phyloP scores from a whole-genome alignment of 2,113 vertebrate genomes.

The Tyto alba region DNA sequence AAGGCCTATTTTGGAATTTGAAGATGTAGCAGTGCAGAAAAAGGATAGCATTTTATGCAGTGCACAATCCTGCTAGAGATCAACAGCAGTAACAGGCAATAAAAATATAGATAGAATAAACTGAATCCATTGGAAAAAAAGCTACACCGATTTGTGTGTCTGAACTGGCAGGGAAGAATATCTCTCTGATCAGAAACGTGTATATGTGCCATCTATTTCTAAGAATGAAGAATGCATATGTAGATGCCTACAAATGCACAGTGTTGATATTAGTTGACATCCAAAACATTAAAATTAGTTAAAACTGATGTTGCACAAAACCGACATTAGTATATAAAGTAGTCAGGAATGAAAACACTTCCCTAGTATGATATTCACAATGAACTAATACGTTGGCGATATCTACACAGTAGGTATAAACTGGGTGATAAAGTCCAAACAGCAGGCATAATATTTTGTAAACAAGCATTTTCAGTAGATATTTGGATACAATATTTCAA shows the following conservation, averaged over 20 bases:
- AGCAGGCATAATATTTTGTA: not conserved
- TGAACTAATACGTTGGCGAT: not conserved
- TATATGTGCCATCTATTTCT: not conserved
- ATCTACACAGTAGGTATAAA: not conserved
- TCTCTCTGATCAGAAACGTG: not conserved
- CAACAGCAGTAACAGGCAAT: not conserved
- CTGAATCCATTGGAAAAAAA: not conserved
- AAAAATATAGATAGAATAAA: not conserved
- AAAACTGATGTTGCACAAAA: not conserved
- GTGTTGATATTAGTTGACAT: not conserved
- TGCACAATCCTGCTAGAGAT: not conserved
- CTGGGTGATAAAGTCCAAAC: not conserved
- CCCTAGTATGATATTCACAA: not conserved
- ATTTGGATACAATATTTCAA: conserved; percentile 10
- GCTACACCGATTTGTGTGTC: not conserved
- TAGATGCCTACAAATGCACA: not conserved
- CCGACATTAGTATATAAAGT: not conserved
- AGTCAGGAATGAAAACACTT: not conserved
- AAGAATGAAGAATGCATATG: not conserved
- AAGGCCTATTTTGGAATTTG: not conserved
- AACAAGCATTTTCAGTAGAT: conserved; percentile 2
- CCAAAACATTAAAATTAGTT: not conserved
- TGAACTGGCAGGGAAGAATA: not conserved
- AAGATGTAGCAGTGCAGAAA: not conserved
- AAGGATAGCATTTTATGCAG: not conserved